Percentiles rank a stretch among this genome's conserved stretches.
Evolutionary conservation across 2,113 vertebrate species (phyloP).

Genomic region (Cyprinodon tularosa): DNA sequence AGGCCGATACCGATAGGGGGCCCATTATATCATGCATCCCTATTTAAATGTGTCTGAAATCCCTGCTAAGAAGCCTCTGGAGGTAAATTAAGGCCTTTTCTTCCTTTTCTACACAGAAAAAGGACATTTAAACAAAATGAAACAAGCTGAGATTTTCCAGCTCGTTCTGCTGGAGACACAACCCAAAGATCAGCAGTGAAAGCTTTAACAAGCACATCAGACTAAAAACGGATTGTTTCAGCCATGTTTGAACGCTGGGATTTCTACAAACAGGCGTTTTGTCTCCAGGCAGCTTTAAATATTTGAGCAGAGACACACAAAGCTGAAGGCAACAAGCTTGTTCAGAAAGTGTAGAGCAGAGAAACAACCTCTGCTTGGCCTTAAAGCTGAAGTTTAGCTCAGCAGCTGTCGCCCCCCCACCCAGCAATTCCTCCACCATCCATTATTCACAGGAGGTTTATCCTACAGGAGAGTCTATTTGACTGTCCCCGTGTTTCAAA

Average conservation of each 20-base stretch:
- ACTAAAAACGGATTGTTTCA: not conserved
- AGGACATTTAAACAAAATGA: not conserved
- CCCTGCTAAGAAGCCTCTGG: too few relatives aligned
- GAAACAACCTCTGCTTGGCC: not conserved
- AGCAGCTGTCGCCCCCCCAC: slow-evolving; percentile 16
- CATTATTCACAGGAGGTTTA: not conserved
- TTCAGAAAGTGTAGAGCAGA: not conserved
- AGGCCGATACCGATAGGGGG: too few relatives aligned
- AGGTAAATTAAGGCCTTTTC: too few relatives aligned
- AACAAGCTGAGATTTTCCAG: not conserved
- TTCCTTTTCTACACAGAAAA: too few relatives aligned
- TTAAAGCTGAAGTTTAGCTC: slow-evolving; percentile 14
- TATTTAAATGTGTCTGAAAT: too few relatives aligned
- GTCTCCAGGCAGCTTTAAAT: slow-evolving; percentile 24
- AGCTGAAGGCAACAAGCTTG: slow-evolving; percentile 22
- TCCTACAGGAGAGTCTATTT: not conserved
- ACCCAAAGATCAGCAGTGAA: not conserved
- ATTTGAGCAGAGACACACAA: slow-evolving; percentile 32
- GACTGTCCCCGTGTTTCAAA: too few relatives aligned
- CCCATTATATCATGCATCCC: too few relatives aligned
- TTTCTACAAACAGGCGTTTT: not conserved
- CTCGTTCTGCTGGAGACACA: too few relatives aligned
- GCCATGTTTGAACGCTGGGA: not conserved
- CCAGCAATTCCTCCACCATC: not conserved
- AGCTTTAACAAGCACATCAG: too few relatives aligned